Conservation (phyloP, 2,113 vertebrate genomes). For the Gymnarchus niloticus region DNA sequence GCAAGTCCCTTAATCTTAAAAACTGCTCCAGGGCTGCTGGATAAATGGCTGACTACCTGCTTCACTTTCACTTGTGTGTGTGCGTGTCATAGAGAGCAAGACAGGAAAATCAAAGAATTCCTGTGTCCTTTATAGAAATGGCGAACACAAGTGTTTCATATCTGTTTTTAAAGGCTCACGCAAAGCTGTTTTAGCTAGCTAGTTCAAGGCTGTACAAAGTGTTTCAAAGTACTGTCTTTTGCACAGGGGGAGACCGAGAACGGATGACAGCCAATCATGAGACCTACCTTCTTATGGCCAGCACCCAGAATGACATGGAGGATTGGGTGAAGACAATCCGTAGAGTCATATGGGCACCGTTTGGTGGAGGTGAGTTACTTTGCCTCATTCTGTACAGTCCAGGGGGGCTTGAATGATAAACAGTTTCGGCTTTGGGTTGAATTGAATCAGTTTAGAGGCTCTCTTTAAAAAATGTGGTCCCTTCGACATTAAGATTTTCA, state of each 20-base stretch:
- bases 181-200: neutral
- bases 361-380: slow-evolving; percentile 86
- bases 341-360: slow-evolving; percentile 96
- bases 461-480: neutral
- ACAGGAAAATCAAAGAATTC: neutral
- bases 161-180: neutral
- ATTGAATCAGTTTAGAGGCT: neutral
- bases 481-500: no score
- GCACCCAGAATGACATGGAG: slow-evolving; percentile 98
- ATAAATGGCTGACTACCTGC: neutral
- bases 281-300: slow-evolving; percentile 98
- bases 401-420: neutral
- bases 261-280: slow-evolving; percentile 99
- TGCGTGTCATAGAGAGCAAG: neutral
- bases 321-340: slow-evolving; percentile 98
- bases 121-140: neutral
- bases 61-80: neutral
- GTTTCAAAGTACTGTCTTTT: slow-evolving; percentile 36
- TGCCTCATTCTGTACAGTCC: neutral
- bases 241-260: slow-evolving; percentile 84
- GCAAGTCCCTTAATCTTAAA: neutral
- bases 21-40: neutral
- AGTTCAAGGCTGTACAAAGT: neutral
- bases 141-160: neutral
- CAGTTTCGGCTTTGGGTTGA: neutral